Conservation (phyloP, 2,113 vertebrate species). For the pig (Sus scrofa) region T2T-Sscrofa CM000827.6:55124501-55125000, state of each 20-base stretch:
- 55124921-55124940: neutral
- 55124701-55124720: neutral
- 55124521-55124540: neutral
- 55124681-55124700: slow-evolving; percentile 33
- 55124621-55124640: slow-evolving; percentile 19
- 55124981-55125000: neutral
- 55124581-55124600: neutral
- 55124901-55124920: neutral
- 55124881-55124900: neutral
- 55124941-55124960: slow-evolving; percentile 35
- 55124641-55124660: neutral
- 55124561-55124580: neutral
- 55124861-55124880: neutral
- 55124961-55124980: neutral
- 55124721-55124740: slow-evolving; percentile 7
- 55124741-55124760: neutral
- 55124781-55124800: slow-evolving; percentile 21
- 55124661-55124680: slow-evolving; percentile 45
- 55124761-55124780: slow-evolving; percentile 49
- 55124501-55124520: neutral
- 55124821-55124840: neutral
- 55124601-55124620: neutral
- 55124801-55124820: neutral
- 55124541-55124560: neutral
- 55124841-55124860: slow-evolving; percentile 18